A percentile compares a stretch with the other conserved stretches of the same genome.
Conservation (phyloP, 1,140 invertebrate genomes). For the Dreissena rostriformis region DNA sequence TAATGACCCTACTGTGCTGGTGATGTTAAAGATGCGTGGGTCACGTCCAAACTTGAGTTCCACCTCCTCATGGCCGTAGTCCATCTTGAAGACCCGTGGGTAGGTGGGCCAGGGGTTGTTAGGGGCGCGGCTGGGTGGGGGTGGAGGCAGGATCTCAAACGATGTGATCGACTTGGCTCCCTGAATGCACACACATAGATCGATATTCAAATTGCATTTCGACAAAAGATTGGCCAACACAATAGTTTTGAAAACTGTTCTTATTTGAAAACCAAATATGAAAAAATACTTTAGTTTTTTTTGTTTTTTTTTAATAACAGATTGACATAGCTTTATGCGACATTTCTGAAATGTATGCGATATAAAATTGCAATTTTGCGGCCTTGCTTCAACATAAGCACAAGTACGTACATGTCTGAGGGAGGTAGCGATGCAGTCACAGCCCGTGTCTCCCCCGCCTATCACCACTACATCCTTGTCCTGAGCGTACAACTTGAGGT, state of each 20-base stretch:
- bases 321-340: too few species aligned
- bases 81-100: conserved; percentile 97
- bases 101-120: conserved; percentile 99
- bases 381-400: neutral
- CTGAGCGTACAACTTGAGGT: conserved; percentile 89
- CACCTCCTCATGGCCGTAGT: conserved; percentile 99
- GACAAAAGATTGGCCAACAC: too few species aligned
- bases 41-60: conserved; percentile 95
- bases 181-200: conserved; percentile 73
- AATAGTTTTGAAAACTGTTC: too few species aligned
- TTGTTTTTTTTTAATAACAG: too few species aligned
- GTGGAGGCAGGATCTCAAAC: conserved; percentile 98
- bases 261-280: too few species aligned
- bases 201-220: too few species aligned
- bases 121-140: conserved; percentile 88
- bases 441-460: conserved; percentile 99
- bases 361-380: too few species aligned
- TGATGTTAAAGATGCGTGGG: conserved; percentile 95
- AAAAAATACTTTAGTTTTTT: too few species aligned
- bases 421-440: conserved; percentile 99
- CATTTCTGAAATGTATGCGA: too few species aligned
- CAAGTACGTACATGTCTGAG: conserved; percentile 88
- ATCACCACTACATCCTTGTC: conserved; percentile 98
- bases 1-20: conserved; percentile 88
- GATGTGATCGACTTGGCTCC: conserved; percentile 97